A percentile compares a stretch with the other conserved stretches of the same genome.
Conservation (phyloP, 2,113 vertebrate species). For the Nothoprocta pentlandii region DNA sequence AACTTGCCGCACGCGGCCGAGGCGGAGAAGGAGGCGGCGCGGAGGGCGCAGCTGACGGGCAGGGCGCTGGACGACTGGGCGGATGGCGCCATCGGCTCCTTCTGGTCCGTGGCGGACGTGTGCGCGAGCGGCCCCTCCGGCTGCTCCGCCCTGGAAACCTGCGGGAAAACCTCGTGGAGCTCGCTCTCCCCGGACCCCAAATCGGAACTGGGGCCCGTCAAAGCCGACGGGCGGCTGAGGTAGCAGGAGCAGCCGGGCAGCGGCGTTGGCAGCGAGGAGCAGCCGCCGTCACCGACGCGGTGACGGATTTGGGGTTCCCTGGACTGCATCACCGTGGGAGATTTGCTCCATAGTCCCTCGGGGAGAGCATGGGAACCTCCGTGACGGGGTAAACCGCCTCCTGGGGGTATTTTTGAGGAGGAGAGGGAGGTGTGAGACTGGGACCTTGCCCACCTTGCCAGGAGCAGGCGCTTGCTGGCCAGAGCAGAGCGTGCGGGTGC, state of each 20-base stretch:
- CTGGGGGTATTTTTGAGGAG: neutral
- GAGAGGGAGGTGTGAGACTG: neutral
- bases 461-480: neutral
- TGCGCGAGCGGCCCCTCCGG: conserved; percentile 79
- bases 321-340: conserved; percentile 14
- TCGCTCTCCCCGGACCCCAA: conserved; percentile 94
- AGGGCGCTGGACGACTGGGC: conserved; percentile 87
- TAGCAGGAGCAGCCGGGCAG: conserved; percentile 81
- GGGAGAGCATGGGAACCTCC: neutral
- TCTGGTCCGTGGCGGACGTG: conserved; percentile 86
- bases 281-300: neutral
- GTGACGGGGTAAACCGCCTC: neutral
- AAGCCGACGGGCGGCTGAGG: conserved; percentile 92
- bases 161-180: conserved; percentile 91
- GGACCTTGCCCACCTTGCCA: neutral
- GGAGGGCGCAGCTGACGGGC: conserved; percentile 82
- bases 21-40: conserved; percentile 74
- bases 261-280: conserved; percentile 28
- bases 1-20: conserved; percentile 83
- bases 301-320: neutral
- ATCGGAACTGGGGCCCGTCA: conserved; percentile 91
- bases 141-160: conserved; percentile 83
- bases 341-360: conserved; percentile 29
- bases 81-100: conserved; percentile 80
- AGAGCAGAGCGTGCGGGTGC: neutral